A percentile compares a stretch with the other conserved stretches of the same genome.
These are phyloP conservation scores for Eurystomus gularis DNA, from an alignment of 2,113 vertebrate genomes.

Conservation along the genomic window DNA sequence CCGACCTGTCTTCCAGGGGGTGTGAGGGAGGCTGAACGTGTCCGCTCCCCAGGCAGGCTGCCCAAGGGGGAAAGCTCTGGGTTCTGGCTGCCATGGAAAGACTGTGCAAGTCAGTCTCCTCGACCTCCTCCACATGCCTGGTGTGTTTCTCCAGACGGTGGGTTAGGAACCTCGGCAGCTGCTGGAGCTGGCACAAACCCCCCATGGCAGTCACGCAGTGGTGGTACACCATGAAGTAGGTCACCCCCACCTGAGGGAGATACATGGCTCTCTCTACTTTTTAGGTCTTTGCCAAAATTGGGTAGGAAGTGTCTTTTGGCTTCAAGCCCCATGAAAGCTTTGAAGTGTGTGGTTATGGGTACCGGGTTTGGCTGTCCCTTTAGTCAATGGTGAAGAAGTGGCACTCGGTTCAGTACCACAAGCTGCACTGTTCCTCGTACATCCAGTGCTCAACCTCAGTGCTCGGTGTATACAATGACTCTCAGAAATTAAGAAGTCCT, in stretches of 20 bases:
- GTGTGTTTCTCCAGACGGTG: rapidly evolving
- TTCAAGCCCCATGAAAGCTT: background rate
- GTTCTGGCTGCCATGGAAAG: rapidly evolving
- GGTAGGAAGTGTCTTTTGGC: background rate
- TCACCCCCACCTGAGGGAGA: background rate
- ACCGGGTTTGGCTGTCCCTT: background rate
- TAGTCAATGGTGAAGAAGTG: rapidly evolving
- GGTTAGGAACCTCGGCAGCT: rapidly evolving
- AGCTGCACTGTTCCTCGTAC: rapidly evolving
- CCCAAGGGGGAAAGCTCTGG: rapidly evolving
- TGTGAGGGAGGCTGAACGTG: background rate
- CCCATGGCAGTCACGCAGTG: rapidly evolving
- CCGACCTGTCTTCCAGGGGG: rapidly evolving
- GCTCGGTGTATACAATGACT: background rate
- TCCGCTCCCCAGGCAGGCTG: background rate
- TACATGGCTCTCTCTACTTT: background rate
- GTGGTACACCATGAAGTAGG: background rate
- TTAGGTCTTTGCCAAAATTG: background rate
- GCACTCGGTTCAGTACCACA: rapidly evolving
- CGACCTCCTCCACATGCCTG: rapidly evolving
- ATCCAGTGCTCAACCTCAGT: rapidly evolving
- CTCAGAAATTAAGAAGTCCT: background rate
- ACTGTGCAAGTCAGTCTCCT: rapidly evolving
- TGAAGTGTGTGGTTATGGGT: background rate
- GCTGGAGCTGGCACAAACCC: background rate